phyloP scores from a whole-genome alignment of 2,113 vertebrate genomes.

The Phocoena sinus region DNA sequence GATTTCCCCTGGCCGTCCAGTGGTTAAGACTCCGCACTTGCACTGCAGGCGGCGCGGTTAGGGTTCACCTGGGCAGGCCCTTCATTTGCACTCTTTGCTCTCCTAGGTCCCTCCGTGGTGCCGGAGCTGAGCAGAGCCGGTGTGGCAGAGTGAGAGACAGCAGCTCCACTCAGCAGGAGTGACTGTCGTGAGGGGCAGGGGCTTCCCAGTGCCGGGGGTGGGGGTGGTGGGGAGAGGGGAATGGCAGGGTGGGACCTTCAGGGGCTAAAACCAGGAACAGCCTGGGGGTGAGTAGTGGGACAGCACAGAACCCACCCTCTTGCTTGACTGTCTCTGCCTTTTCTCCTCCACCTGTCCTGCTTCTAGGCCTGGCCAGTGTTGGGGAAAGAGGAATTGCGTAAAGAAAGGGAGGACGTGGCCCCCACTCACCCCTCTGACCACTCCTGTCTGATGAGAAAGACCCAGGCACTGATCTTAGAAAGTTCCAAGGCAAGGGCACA shows the following conservation, averaged over 20 bases:
- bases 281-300: background rate
- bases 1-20: background rate
- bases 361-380: no score
- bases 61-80: background rate
- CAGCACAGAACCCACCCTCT: background rate
- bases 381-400: background rate
- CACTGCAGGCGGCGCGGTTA: background rate
- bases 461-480: background rate
- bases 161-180: background rate
- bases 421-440: background rate
- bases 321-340: background rate
- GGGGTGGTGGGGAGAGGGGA: no score
- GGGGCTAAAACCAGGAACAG: background rate
- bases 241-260: background rate
- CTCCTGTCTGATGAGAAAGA: background rate
- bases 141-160: background rate
- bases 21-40: background rate
- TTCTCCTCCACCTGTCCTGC: background rate
- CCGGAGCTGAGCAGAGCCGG: background rate
- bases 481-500: background rate
- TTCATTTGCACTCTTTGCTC: background rate
- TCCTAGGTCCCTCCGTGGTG: background rate
- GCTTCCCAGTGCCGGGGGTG: background rate
- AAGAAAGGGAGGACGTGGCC: background rate
- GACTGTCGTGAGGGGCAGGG: background rate